A percentile compares a stretch with the other conserved stretches of the same genome.
phyloP scores from a whole-genome alignment of 2,797 vertebrate genomes.

The Arremon aurantiirostris region DNA sequence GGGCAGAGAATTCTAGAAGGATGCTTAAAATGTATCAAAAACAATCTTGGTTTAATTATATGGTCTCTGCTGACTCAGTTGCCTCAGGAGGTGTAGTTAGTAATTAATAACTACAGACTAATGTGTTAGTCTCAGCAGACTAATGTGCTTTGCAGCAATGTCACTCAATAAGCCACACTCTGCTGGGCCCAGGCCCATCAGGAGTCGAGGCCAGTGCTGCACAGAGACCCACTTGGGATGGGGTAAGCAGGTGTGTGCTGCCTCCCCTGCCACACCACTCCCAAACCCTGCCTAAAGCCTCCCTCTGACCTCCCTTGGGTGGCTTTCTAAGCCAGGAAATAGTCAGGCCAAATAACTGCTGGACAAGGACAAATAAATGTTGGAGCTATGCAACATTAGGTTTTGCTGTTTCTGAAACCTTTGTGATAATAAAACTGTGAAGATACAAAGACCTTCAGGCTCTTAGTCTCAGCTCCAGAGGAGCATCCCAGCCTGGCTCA shows the following conservation, averaged over 20 bases:
- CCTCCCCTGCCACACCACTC: background rate
- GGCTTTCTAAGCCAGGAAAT: background rate
- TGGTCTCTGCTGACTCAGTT: background rate
- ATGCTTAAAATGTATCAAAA: background rate
- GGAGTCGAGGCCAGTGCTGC: background rate
- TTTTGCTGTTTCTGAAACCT: background rate
- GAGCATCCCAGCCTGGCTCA: background rate
- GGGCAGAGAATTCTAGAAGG: background rate
- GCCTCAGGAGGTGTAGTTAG: background rate
- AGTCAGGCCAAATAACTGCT: background rate
- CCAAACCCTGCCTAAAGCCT: background rate
- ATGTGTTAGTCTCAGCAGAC: background rate
- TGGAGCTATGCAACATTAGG: background rate
- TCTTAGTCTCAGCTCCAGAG: background rate
- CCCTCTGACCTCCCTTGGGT: background rate
- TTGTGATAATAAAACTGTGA: background rate
- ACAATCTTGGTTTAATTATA: background rate
- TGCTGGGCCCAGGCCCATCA: background rate
- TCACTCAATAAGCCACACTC: background rate
- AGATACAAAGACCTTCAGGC: background rate
- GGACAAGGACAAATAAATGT: background rate
- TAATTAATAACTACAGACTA: slow-evolving; percentile 10
- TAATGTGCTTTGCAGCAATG: background rate
- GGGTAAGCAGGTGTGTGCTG: background rate
- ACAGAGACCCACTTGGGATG: fast-evolving